Percentiles rank a stretch among this genome's conserved stretches.
phyloP scores from a whole-genome alignment of 2,888 invertebrate species.

The Apeira syringaria region DNA sequence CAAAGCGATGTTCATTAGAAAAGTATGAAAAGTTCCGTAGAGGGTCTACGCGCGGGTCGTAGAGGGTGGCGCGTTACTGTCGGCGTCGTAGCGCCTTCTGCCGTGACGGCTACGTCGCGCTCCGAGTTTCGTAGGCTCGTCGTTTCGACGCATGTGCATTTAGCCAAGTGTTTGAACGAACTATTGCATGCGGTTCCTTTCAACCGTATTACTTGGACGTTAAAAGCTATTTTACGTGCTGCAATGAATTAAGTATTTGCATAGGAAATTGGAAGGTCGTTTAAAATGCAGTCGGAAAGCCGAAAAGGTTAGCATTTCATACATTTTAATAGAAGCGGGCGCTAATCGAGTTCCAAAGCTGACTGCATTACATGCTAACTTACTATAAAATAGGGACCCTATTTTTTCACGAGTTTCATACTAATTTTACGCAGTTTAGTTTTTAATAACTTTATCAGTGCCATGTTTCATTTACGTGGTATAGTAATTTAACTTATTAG shows the following conservation, averaged over 20 bases:
- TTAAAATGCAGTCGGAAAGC: conserved; percentile 55
- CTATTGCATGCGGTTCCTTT: conserved; percentile 29
- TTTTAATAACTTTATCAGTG: too few relatives aligned
- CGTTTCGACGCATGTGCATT: conserved; percentile 74
- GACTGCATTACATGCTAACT: too few relatives aligned
- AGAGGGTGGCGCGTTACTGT: conserved; percentile 58
- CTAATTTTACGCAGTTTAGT: too few relatives aligned
- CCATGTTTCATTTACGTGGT: too few relatives aligned
- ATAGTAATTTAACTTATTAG: too few relatives aligned
- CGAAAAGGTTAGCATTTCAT: conserved; percentile 60
- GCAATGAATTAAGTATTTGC: conserved; percentile 14
- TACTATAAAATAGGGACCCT: too few relatives aligned
- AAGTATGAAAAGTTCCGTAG: conserved; percentile 76
- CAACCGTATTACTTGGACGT: conserved; percentile 29
- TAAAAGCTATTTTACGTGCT: conserved; percentile 37
- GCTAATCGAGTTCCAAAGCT: conserved; percentile 18
- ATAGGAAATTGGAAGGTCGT: conserved; percentile 52
- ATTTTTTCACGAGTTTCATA: too few relatives aligned
- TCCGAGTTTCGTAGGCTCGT: conserved; percentile 51
- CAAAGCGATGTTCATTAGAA: conserved; percentile 53
- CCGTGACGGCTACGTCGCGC: conserved; percentile 45
- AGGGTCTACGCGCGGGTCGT: conserved; percentile 45
- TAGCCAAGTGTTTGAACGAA: conserved; percentile 35
- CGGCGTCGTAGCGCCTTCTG: conserved; percentile 76
- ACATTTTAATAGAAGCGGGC: conserved; percentile 50